Conservation (phyloP, 2,113 vertebrate genomes). For the Lichenostomus cassidix region DNA sequence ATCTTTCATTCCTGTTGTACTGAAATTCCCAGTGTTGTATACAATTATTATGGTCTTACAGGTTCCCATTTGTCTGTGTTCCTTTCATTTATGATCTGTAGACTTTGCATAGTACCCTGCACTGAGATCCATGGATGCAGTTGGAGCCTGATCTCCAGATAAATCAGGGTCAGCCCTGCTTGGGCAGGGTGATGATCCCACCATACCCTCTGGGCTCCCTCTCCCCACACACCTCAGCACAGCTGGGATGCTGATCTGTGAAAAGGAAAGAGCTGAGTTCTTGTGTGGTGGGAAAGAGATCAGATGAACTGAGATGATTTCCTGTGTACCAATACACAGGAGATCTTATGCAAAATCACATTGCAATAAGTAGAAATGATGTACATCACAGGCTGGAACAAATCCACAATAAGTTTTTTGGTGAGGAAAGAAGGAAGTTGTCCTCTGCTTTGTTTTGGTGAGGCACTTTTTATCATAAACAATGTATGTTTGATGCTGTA, state of each 20-base stretch:
- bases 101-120: background rate
- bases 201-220: background rate
- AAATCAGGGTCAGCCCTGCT: background rate
- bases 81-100: background rate
- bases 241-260: background rate
- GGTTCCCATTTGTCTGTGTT: background rate
- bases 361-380: background rate
- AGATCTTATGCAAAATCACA: background rate
- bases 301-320: background rate
- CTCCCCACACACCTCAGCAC: background rate
- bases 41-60: background rate
- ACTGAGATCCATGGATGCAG: background rate
- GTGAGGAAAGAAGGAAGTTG: background rate
- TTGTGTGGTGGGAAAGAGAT: background rate
- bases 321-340: too few species aligned
- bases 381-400: background rate
- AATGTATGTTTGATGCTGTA: background rate
- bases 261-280: background rate
- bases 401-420: background rate
- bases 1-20: background rate
- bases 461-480: background rate
- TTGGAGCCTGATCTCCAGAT: background rate
- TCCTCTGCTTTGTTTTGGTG: background rate
- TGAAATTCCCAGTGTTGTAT: background rate
- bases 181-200: background rate